These are phyloP conservation scores for Lepidotrigona ventralis DNA, from an alignment of 1,140 invertebrate species.

Conservation along the genomic window DNA sequence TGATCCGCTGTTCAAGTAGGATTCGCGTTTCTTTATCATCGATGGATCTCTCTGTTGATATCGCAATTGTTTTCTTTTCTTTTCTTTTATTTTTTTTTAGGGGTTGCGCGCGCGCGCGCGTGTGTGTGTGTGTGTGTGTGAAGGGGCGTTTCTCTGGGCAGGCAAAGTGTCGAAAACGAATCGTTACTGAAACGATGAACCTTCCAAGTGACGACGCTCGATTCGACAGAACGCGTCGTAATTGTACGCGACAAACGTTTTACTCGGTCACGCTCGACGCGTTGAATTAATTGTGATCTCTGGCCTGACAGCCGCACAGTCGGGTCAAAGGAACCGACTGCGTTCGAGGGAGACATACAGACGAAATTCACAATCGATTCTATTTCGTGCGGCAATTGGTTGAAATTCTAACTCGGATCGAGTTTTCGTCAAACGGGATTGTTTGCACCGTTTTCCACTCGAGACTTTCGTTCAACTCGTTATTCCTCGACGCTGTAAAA, in stretches of 20 bases:
- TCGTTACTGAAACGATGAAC: slow-evolving; percentile 2
- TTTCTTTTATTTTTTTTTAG: too few relatives aligned
- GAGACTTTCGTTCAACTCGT: not conserved
- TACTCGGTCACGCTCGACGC: not conserved
- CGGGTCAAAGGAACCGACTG: slow-evolving; percentile 21
- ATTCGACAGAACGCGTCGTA: not conserved
- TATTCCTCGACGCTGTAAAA: not conserved
- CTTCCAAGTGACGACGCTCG: not conserved
- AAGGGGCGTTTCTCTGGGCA: not conserved
- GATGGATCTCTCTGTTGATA: not conserved
- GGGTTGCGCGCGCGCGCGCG: too few relatives aligned
- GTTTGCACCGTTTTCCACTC: not conserved
- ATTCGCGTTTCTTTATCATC: not conserved
- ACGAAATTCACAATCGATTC: not conserved
- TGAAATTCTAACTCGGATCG: not conserved
- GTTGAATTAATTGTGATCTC: slow-evolving; percentile 35
- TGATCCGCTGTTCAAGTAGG: too few relatives aligned
- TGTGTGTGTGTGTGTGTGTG: too few relatives aligned
- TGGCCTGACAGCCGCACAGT: not conserved
- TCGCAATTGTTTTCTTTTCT: too few relatives aligned
- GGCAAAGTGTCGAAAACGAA: not conserved
- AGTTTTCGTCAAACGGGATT: not conserved
- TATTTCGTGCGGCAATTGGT: not conserved
- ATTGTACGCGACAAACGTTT: not conserved
- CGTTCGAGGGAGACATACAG: not conserved